Percentiles rank a stretch among this genome's conserved stretches.
phyloP scores from a whole-genome alignment of 1,140 invertebrate species.

The Tigriopus japonicus region DNA sequence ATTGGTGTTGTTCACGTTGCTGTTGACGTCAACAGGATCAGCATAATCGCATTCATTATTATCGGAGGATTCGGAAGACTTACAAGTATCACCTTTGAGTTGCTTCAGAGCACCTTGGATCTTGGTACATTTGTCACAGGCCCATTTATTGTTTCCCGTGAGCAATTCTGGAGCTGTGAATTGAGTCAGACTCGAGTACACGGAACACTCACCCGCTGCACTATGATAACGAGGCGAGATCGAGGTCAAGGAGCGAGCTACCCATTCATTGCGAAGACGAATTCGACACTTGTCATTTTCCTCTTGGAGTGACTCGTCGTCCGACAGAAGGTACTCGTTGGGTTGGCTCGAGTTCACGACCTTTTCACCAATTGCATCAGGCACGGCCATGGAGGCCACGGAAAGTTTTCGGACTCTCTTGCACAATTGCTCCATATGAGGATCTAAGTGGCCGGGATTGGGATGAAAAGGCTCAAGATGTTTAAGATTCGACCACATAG shows the following conservation, averaged over 20 bases:
- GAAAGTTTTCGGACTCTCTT: neutral
- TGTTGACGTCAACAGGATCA: neutral
- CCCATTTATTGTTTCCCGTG: constrained; percentile 74
- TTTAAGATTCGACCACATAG: neutral
- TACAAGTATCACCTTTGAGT: neutral
- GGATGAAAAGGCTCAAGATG: neutral
- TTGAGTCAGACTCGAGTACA: constrained; percentile 69
- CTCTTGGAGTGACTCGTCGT: neutral
- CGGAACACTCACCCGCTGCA: constrained; percentile 47
- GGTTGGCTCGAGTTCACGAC: neutral
- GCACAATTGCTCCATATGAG: constrained; percentile 3
- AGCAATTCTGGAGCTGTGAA: constrained; percentile 75
- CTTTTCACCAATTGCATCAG: no score
- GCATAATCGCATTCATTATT: neutral
- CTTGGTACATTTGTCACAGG: constrained; percentile 70
- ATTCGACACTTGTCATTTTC: neutral
- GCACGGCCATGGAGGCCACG: neutral
- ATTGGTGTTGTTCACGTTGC: neutral
- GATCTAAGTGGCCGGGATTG: neutral
- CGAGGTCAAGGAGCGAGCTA: constrained; percentile 18
- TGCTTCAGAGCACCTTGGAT: neutral
- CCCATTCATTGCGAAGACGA: constrained; percentile 15
- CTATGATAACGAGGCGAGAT: constrained; percentile 38
- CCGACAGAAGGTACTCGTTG: neutral
- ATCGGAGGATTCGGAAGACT: neutral